phyloP scores from a whole-genome alignment of 2,888 invertebrate species.

The Griposia aprilina region DNA sequence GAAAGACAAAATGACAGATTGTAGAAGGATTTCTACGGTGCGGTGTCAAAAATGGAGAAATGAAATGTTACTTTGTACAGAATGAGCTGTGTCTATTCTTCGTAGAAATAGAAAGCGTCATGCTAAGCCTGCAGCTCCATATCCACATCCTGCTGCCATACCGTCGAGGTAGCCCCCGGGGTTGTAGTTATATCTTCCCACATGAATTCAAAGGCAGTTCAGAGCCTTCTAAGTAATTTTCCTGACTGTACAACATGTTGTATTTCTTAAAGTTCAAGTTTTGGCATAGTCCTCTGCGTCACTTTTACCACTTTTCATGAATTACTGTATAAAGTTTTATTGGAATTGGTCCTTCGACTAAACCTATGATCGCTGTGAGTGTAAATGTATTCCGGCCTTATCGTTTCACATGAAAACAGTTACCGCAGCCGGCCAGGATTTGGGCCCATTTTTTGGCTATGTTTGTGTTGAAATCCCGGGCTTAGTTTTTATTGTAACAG shows the following conservation, averaged over 20 bases:
- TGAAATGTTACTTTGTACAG: too few species aligned
- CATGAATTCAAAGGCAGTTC: too few species aligned
- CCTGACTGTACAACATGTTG: not conserved
- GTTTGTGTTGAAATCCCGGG: slow-evolving; percentile 7
- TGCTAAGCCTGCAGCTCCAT: too few species aligned
- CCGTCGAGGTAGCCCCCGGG: too few species aligned
- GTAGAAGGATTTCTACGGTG: too few species aligned
- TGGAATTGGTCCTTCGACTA: not conserved
- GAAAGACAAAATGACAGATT: too few species aligned
- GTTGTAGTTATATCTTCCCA: too few species aligned
- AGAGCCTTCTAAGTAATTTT: too few species aligned
- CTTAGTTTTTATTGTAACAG: slow-evolving; percentile 25
- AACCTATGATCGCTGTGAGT: not conserved
- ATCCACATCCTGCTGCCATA: too few species aligned
- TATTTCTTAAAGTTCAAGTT: not conserved
- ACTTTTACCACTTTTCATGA: not conserved
- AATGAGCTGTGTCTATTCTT: too few species aligned
- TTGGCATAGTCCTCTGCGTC: not conserved
- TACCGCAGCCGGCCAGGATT: not conserved
- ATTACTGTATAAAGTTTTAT: slow-evolving; percentile 7
- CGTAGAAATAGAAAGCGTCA: too few species aligned
- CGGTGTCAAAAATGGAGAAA: too few species aligned
- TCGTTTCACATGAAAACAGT: slow-evolving; percentile 11
- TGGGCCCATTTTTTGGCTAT: not conserved
- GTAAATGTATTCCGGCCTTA: slow-evolving; percentile 23